Evolutionary conservation across 2,888 invertebrate species (phyloP).

Genomic region (Caradrina clavipalpis): DNA sequence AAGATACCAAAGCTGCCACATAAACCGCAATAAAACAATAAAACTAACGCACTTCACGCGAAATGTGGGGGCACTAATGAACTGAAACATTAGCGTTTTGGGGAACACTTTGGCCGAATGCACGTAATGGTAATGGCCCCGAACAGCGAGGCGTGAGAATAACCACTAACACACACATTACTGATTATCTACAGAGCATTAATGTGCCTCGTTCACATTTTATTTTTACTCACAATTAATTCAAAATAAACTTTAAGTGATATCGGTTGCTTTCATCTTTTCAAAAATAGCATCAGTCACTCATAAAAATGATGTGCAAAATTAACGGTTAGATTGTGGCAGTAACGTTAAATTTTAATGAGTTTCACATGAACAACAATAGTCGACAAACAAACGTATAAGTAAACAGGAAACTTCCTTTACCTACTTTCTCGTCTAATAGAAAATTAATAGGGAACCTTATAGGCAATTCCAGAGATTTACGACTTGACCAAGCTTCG

Average conservation of each 20-base stretch:
- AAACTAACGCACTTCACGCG: slow-evolving; percentile 55
- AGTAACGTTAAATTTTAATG: slow-evolving; percentile 29
- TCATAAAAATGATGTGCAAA: slow-evolving; percentile 46
- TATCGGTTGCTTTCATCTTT: slow-evolving; percentile 57
- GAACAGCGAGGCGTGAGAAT: slow-evolving; percentile 74
- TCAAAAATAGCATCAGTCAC: slow-evolving; percentile 20
- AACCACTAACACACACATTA: slow-evolving; percentile 76
- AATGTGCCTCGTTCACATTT: slow-evolving; percentile 67
- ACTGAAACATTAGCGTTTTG: slow-evolving; percentile 68
- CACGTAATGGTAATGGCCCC: slow-evolving; percentile 67
- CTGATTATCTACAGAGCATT: slow-evolving; percentile 82
- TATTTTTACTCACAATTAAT: slow-evolving; percentile 64
- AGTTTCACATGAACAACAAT: slow-evolving; percentile 20
- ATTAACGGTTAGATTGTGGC: slow-evolving; percentile 7
- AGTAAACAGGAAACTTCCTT: slow-evolving; percentile 13
- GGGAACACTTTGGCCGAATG: slow-evolving; percentile 66
- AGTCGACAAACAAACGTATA: slow-evolving; percentile 16
- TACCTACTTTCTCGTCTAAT: slow-evolving; percentile 2
- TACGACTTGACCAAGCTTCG: slow-evolving; percentile 8
- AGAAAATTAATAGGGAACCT: slow-evolving; percentile 6
- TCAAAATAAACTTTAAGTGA: slow-evolving; percentile 61
- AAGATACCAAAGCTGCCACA: slow-evolving; percentile 34
- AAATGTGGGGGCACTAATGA: slow-evolving; percentile 61
- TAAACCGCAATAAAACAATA: slow-evolving; percentile 56
- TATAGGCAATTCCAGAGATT: slow-evolving; percentile 13